Base-by-base conservation (phyloP, 2,888 invertebrate genomes). In the Campaea margaritaria region DNA sequence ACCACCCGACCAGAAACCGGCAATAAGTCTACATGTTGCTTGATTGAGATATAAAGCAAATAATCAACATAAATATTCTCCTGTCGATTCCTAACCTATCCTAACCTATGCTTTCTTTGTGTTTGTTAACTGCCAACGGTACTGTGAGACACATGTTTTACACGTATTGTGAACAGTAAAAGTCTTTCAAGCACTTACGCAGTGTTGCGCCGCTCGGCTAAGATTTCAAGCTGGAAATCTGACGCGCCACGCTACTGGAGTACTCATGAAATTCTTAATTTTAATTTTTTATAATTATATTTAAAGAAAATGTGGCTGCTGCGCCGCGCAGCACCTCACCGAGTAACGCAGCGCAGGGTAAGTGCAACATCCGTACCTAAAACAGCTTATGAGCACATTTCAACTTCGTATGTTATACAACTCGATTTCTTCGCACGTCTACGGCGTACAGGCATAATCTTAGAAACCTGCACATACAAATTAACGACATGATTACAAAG, bases 151-250 rank as follows among this genome's bases (percentile, higher is more conserved):
- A 21, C 21, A 21, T 21, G 21, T 5, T 21, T 5, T 21, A 5
- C 21, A 5, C 21, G 21, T 21, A 21, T 21, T 21, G 21, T 21
- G 21, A 21, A 2, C 21, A 21, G 21, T 21, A 21, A 2, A 5
- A 21, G 21, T 21, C 21, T 5, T 21, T 21, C 21, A 5, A 51
- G 51, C 55, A 47, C 60, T 60, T 60, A 56, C 60, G 47, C 51
- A 56, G 60, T 60, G 55, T 51, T 60, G 60, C 60, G 55, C 51
- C 27, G 55, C 60, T 60, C 60, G 60, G 55, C 55, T 52, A 11
- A 21, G n/a, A 38, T 42, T 38, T 45, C 31, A 5, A 21, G 21
- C 31, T 9, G 31, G 10, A 31, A 7, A 31, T 31, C 31, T 31
- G 31, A 31, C 38, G 31, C 21, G 45, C 27, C 39, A 38, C 38